These are phyloP conservation scores for Trachythela sp. DNA, from an alignment of 64 coral and sea anemone species.

Conservation along the genomic window DNA sequence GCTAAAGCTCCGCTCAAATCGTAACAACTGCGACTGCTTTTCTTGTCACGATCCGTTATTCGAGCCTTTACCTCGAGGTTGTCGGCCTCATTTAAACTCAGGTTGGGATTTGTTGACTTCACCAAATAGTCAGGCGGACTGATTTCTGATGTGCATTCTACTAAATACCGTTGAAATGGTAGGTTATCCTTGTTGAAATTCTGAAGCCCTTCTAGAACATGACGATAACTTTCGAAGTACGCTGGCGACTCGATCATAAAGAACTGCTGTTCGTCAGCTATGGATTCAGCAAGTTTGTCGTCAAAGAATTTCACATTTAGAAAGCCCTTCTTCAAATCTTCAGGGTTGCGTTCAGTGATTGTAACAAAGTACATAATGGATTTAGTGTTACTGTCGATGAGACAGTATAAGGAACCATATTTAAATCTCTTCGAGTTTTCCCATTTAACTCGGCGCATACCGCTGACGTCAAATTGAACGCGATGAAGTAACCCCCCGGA, in stretches of 20 bases:
- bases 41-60: neutral
- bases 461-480: constrained; percentile 41
- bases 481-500: constrained; percentile 55
- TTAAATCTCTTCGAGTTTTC: constrained; percentile 70
- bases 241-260: constrained; percentile 41
- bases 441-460: constrained; percentile 52
- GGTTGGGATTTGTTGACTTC: neutral
- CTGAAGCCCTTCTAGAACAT: constrained; percentile 49
- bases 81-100: constrained; percentile 2
- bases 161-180: constrained; percentile 55
- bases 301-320: constrained; percentile 16
- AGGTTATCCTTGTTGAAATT: constrained; percentile 28
- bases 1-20: neutral
- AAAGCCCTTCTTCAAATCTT: constrained; percentile 38
- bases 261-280: neutral
- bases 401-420: constrained; percentile 65
- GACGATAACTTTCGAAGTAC: constrained; percentile 57
- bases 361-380: constrained; percentile 61
- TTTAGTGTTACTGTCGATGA: constrained; percentile 42
- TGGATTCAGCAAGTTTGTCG: neutral
- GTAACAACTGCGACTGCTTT: neutral
- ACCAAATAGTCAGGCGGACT: constrained; percentile 52
- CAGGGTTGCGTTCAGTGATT: constrained; percentile 58
- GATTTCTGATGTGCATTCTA: constrained; percentile 54
- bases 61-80: constrained; percentile 30